Evolutionary conservation across 2,888 invertebrate genomes (phyloP).

Genomic region (Stramonita haemastoma): DNA sequence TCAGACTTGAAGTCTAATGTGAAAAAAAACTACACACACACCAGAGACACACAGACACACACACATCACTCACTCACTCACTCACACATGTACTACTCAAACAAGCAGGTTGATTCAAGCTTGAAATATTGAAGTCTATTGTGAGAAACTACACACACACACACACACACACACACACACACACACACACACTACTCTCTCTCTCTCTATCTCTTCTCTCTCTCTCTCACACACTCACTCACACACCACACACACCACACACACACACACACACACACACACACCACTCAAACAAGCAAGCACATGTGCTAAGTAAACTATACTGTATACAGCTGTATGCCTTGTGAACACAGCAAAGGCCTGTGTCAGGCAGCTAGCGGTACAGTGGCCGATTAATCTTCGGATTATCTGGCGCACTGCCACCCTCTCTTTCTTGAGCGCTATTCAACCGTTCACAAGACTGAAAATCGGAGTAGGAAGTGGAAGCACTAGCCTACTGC

Average conservation of each 20-base stretch:
- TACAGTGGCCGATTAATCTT: not conserved
- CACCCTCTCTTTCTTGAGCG: not conserved
- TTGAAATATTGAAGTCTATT: no score
- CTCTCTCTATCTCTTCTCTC: no score
- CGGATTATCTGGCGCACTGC: constrained; percentile 14
- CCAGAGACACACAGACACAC: not conserved
- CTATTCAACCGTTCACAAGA: not conserved
- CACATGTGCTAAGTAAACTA: no score
- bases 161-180: not conserved
- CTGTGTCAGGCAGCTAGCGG: not conserved
- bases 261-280: constrained; percentile 7
- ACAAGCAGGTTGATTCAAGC: not conserved
- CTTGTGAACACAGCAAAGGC: not conserved
- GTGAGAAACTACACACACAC: not conserved
- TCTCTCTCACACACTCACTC: not conserved
- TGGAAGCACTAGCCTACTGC: not conserved
- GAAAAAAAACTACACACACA: not conserved
- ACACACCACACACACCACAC: not conserved
- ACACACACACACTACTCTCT: not conserved
- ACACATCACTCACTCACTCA: no score
- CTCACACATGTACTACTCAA: not conserved
- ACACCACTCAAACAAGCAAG: not conserved
- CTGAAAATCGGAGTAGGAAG: not conserved
- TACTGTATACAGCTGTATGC: not conserved
- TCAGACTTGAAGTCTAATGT: no score